Evolutionary conservation across 2,888 invertebrate genomes (phyloP).

Genomic region (Lepidochrysops patricia): DNA sequence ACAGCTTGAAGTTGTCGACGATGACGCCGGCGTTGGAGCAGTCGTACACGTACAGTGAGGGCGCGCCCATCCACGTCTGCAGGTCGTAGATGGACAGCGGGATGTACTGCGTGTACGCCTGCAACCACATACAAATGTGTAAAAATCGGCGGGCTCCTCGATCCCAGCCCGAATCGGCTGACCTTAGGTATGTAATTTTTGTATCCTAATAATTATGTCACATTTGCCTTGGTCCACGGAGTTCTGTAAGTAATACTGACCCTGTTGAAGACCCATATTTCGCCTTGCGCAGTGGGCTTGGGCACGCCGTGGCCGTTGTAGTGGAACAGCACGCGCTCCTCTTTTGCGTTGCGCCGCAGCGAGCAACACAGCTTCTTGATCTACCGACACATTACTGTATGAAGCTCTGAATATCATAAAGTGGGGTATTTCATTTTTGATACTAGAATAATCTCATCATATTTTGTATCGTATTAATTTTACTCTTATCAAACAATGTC

Average conservation of each 20-base stretch:
- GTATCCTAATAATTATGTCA: too few species aligned
- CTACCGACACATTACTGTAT: constrained; percentile 30
- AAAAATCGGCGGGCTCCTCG: too few species aligned
- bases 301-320: constrained; percentile 99
- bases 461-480: too few species aligned
- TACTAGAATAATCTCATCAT: too few species aligned
- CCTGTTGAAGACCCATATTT: constrained; percentile 99
- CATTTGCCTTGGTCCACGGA: too few species aligned
- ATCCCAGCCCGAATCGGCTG: too few species aligned
- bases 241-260: constrained; percentile 55
- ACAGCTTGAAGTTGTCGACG: constrained; percentile 90
- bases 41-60: constrained; percentile 99
- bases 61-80: constrained; percentile 99
- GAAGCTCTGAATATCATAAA: neutral
- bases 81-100: constrained; percentile 98
- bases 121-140: too few species aligned
- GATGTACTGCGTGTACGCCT: constrained; percentile 99
- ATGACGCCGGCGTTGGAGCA: constrained; percentile 99
- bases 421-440: too few species aligned
- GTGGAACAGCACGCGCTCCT: constrained; percentile 98
- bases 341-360: constrained; percentile 95
- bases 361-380: constrained; percentile 97
- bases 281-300: constrained; percentile 96
- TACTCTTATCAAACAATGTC: too few species aligned
- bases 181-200: too few species aligned